Evolutionary conservation across 2,888 invertebrate genomes (phyloP).

Genomic region (Polylopha cassiicola): DNA sequence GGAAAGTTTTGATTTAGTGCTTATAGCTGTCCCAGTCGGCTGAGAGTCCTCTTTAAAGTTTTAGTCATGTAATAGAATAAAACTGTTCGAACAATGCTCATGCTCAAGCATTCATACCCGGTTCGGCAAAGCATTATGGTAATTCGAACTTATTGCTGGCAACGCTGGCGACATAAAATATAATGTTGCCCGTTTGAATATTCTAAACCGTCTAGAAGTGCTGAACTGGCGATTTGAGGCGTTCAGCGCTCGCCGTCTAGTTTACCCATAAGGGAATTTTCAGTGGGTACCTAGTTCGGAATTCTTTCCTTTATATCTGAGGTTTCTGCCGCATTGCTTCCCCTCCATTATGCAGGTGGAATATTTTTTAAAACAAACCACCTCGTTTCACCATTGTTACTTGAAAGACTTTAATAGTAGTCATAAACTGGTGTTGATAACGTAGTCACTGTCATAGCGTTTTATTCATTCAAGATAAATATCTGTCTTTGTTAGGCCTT

Average conservation of each 20-base stretch:
- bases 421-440: constrained; percentile 21
- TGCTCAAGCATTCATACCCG: constrained; percentile 55
- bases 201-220: constrained; percentile 44
- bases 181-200: constrained; percentile 58
- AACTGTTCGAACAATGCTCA: constrained; percentile 66
- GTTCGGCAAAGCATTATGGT: constrained; percentile 45
- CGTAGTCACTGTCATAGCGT: constrained; percentile 26
- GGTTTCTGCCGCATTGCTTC: constrained; percentile 11
- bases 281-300: constrained; percentile 33
- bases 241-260: constrained; percentile 26
- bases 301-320: constrained; percentile 23
- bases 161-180: constrained; percentile 49
- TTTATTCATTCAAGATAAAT: constrained; percentile 30
- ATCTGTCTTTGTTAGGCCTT: constrained; percentile 28
- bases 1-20: constrained; percentile 75
- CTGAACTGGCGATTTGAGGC: constrained; percentile 34
- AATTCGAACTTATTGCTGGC: constrained; percentile 54
- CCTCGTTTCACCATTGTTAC: constrained; percentile 14
- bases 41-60: constrained; percentile 68
- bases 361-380: constrained; percentile 20
- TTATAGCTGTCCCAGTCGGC: constrained; percentile 66
- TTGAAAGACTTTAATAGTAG: constrained; percentile 22
- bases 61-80: constrained; percentile 72
- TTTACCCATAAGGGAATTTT: constrained; percentile 29
- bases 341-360: constrained; percentile 3